Evolutionary conservation across 2,888 invertebrate genomes (phyloP).

Genomic region (Ennomos erosarius): DNA sequence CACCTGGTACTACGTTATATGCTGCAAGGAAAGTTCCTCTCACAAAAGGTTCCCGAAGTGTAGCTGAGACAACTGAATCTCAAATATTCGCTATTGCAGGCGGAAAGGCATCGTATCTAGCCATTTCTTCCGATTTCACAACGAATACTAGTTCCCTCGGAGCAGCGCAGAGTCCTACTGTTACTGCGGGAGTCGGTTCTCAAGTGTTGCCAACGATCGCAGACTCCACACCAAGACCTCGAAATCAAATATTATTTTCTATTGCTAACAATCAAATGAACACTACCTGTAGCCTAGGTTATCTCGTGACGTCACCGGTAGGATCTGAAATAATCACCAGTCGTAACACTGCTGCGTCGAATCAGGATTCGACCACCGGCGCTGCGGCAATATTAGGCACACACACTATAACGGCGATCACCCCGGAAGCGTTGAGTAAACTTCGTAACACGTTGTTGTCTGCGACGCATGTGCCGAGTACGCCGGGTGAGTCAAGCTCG

Average conservation of each 20-base stretch:
- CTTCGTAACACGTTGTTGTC: constrained; percentile 11
- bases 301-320: constrained; percentile 17
- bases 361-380: neutral
- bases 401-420: constrained; percentile 20
- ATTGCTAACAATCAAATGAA: constrained; percentile 20
- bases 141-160: constrained; percentile 1
- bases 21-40: constrained; percentile 2
- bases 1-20: constrained; percentile 15
- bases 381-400: neutral
- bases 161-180: constrained; percentile 5
- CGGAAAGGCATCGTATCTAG: constrained; percentile 11
- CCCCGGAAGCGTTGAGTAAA: constrained; percentile 19
- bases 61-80: constrained; percentile 3
- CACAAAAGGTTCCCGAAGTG: neutral
- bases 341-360: neutral
- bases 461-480: constrained; percentile 7
- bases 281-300: constrained; percentile 11
- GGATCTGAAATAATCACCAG: constrained; percentile 4
- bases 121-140: constrained; percentile 11
- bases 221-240: constrained; percentile 1
- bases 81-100: constrained; percentile 17
- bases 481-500: neutral
- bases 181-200: neutral
- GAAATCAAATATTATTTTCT: constrained; percentile 18
- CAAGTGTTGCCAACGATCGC: constrained; percentile 1